phyloP scores from a whole-genome alignment of 2,888 invertebrate genomes.

The Polyommatus icarus region DNA sequence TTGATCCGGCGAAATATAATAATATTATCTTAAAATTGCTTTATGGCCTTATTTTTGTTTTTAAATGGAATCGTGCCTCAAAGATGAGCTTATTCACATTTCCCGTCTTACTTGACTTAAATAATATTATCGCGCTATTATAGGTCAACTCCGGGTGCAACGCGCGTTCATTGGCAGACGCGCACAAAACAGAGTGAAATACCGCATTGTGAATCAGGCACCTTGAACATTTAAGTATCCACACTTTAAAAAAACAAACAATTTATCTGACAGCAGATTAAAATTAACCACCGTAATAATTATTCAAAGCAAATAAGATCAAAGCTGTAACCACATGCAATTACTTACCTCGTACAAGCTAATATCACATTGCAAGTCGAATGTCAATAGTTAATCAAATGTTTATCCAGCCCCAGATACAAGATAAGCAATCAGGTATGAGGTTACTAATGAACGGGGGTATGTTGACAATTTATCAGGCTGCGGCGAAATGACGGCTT shows the following conservation, averaged over 20 bases:
- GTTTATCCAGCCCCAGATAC: conserved; percentile 36
- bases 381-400: conserved; percentile 45
- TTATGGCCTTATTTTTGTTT: not conserved
- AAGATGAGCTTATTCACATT: not conserved
- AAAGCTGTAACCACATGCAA: conserved; percentile 25
- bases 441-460: conserved; percentile 46
- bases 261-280: not conserved
- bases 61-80: not conserved
- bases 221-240: no score
- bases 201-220: no score
- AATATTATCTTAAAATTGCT: not conserved
- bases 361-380: conserved; percentile 34
- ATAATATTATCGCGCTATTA: no score
- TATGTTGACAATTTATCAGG: conserved; percentile 31
- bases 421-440: conserved; percentile 41
- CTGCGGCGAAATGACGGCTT: not conserved
- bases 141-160: not conserved
- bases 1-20: not conserved
- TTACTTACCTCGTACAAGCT: conserved; percentile 28
- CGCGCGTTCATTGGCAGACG: not conserved
- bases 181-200: not conserved
- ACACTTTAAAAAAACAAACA: not conserved
- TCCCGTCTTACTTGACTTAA: not conserved
- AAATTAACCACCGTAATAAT: not conserved
- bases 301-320: conserved; percentile 17